Conservation (phyloP, 2,797 vertebrate species). For the Pelochelys cantorii region DNA sequence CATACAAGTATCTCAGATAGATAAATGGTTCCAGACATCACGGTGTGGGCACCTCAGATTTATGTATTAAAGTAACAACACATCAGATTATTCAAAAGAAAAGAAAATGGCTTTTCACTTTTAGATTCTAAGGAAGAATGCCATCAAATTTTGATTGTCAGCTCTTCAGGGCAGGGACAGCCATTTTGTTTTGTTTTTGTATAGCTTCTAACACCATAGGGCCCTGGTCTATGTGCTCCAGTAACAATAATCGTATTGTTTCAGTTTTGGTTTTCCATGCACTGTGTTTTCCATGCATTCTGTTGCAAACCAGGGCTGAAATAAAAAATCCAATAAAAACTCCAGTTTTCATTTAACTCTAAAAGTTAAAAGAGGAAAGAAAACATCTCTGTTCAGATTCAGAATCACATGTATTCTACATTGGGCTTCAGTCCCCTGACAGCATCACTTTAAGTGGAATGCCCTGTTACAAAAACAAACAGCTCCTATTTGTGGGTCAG, state of each 20-base stretch:
- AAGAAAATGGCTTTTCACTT: not conserved
- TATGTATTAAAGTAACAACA: not conserved
- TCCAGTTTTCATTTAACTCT: constrained; percentile 58
- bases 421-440: not conserved
- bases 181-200: fast-evolving
- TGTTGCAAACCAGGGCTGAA: not conserved
- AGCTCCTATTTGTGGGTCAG: not conserved
- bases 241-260: not conserved
- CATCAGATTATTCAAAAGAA: not conserved
- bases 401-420: not conserved
- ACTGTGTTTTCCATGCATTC: not conserved
- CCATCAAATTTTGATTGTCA: fast-evolving
- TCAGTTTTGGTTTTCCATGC: not conserved
- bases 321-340: not conserved
- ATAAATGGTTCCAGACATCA: not conserved
- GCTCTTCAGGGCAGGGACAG: fast-evolving
- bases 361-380: constrained; percentile 3
- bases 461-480: not conserved
- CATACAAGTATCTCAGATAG: not conserved
- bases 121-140: not conserved
- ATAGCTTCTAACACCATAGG: fast-evolving
- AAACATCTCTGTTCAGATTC: not conserved
- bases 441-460: constrained; percentile 10
- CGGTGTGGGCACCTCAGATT: not conserved
- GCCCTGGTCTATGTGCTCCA: fast-evolving